Conservation (phyloP, 2,888 invertebrate genomes). For the Corythucha ciliata region DNA sequence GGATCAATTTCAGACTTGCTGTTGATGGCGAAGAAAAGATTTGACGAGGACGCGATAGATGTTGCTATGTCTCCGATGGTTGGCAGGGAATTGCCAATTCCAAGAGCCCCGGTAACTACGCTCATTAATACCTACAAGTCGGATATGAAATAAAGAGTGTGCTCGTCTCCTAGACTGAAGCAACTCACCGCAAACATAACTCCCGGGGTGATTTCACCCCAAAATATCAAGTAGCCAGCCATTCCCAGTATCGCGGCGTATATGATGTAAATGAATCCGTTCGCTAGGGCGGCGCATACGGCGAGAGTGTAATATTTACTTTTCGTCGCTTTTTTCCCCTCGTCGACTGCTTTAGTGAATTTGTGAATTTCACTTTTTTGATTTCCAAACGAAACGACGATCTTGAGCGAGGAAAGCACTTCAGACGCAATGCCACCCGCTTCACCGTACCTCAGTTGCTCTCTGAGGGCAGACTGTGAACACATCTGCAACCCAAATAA, state of each 20-base stretch:
- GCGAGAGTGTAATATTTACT: slow-evolving; percentile 38
- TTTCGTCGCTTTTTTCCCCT: slow-evolving; percentile 38
- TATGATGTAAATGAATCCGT: slow-evolving; percentile 41
- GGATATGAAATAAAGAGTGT: not conserved
- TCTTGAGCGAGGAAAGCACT: slow-evolving; percentile 41
- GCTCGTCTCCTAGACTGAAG: slow-evolving; percentile 30
- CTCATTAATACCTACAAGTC: slow-evolving; percentile 64
- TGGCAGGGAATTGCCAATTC: slow-evolving; percentile 75
- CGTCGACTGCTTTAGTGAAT: slow-evolving; percentile 38
- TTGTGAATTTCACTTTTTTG: slow-evolving; percentile 39
- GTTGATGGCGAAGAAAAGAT: slow-evolving; percentile 67
- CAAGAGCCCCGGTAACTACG: slow-evolving; percentile 62
- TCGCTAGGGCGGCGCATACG: slow-evolving; percentile 36
- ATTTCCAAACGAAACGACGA: slow-evolving; percentile 43
- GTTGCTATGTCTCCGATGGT: slow-evolving; percentile 67
- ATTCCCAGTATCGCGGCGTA: slow-evolving; percentile 44
- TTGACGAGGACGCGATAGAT: slow-evolving; percentile 67
- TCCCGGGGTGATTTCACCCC: no score
- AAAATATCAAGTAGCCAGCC: no score
- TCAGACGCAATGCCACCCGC: slow-evolving; percentile 44
- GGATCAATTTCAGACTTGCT: slow-evolving; percentile 65
- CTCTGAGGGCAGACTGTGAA: slow-evolving; percentile 40
- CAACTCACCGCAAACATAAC: no score
- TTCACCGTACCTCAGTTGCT: slow-evolving; percentile 44
- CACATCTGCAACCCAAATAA: not conserved